These are phyloP conservation scores for Tipula unca DNA, from an alignment of 2,888 invertebrate species.

Conservation along the genomic window DNA sequence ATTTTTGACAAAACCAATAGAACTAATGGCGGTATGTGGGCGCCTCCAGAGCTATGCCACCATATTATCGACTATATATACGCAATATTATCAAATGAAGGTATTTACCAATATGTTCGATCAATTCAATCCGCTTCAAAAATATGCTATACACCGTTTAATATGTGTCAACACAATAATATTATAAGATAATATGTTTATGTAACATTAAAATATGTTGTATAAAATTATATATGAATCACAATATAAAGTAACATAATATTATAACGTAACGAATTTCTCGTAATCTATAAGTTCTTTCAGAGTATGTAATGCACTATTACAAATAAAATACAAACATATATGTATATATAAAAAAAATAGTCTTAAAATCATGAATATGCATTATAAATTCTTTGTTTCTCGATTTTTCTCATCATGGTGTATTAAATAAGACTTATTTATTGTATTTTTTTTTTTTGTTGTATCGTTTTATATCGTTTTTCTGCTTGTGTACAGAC, in stretches of 20 bases:
- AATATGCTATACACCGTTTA: neutral
- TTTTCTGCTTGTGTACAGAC: neutral
- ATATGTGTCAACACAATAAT: neutral
- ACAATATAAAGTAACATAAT: neutral
- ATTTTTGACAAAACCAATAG: too few relatives aligned
- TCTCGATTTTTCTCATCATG: neutral
- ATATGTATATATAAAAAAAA: neutral
- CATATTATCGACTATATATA: too few relatives aligned
- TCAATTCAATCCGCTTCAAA: too few relatives aligned
- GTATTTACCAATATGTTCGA: too few relatives aligned
- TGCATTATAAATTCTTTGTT: neutral
- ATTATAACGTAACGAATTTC: neutral
- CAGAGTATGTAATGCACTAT: neutral
- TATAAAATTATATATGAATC: neutral
- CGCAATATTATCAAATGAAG: too few relatives aligned
- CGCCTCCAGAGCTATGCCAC: too few relatives aligned
- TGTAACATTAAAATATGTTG: neutral
- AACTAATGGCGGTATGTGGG: too few relatives aligned
- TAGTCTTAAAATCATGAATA: neutral
- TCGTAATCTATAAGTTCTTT: neutral
- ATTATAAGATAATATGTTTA: neutral
- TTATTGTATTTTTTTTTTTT: neutral
- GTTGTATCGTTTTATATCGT: neutral
- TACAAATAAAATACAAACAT: neutral
- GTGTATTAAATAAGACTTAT: neutral